phyloP scores from a whole-genome alignment of 2,797 vertebrate genomes.

The Pseudochirops cupreus region DNA sequence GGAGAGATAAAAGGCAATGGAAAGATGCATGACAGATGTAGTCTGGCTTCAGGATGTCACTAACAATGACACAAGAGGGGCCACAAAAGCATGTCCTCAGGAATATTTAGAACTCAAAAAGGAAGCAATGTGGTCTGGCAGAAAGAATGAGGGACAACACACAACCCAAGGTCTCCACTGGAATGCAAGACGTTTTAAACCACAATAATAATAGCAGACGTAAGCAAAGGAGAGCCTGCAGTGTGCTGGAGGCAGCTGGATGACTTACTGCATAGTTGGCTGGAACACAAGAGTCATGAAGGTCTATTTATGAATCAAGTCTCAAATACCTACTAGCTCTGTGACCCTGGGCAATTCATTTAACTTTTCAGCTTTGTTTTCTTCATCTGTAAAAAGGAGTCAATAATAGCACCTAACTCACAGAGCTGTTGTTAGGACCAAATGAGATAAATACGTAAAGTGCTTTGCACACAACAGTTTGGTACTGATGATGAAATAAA shows the following conservation, averaged over 20 bases:
- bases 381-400: too few species aligned
- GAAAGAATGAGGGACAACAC: background rate
- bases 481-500: too few species aligned
- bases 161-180: background rate
- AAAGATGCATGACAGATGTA: background rate
- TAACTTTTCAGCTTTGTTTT: too few species aligned
- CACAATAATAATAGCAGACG: too few species aligned
- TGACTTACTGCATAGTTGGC: too few species aligned
- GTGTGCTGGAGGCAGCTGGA: too few species aligned
- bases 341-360: too few species aligned
- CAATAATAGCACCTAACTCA: background rate
- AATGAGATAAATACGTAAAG: slow-evolving; percentile 18
- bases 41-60: background rate
- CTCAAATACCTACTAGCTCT: too few species aligned
- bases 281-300: too few species aligned
- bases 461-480: background rate
- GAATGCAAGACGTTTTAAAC: background rate
- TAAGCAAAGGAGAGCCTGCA: too few species aligned
- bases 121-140: background rate
- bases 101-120: background rate
- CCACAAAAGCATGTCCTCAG: background rate
- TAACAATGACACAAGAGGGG: background rate
- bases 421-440: slow-evolving; percentile 1
- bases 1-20: background rate
- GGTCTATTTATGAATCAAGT: too few species aligned